Evolutionary conservation across 2,888 invertebrate species (phyloP), one percentile per base, ranked within the genome.

Genomic region (Pocota personata): DNA sequence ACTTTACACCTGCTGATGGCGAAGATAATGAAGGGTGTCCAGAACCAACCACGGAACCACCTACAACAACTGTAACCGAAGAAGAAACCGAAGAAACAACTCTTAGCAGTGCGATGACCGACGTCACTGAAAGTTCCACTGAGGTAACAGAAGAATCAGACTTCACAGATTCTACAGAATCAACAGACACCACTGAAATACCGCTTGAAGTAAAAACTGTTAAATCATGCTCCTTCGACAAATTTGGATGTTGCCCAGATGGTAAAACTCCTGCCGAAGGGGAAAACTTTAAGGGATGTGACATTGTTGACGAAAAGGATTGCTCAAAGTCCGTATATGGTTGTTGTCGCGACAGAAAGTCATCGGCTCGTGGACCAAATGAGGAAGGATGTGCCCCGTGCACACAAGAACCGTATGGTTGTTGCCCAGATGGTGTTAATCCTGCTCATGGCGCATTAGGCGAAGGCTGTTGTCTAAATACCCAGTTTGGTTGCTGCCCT

Each of bases 401-500:
- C 91, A 93, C 94, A 27, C 93, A 94, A 1, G 94, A 95, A 30
- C 93, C 94, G 0, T 96, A 95, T 91, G 98, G 98, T 3, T 99
- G 99, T 91, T 99, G 99, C 90, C 94, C 95, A 1, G 98, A 99
- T 90, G 95, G 95, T 2, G 92, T 94, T 88, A 97, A 97, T 0
- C 95, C 97, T 0, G 97, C 98, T 1, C 97, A 97, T 89, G 99
- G 98, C 1, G 95, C 95, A 0, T 95, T 95, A 88, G 93, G 94
- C 50, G 97, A 97, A 91, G 98, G 98, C 0, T 97, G 97, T 90
- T 97, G 97, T 89, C 92, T 97, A 58, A 94, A 94, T 27, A 93
- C 95, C 2, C 93, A 94, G 3, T 96, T 94, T 90, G 97, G 98
- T n/a, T 99, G 98, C 92, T 99, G 98, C 89, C 96, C 96, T 0